A percentile compares a stretch with the other conserved stretches of the same genome.
Conservation (phyloP, 2,888 invertebrate species). For the Thera britannica region DNA sequence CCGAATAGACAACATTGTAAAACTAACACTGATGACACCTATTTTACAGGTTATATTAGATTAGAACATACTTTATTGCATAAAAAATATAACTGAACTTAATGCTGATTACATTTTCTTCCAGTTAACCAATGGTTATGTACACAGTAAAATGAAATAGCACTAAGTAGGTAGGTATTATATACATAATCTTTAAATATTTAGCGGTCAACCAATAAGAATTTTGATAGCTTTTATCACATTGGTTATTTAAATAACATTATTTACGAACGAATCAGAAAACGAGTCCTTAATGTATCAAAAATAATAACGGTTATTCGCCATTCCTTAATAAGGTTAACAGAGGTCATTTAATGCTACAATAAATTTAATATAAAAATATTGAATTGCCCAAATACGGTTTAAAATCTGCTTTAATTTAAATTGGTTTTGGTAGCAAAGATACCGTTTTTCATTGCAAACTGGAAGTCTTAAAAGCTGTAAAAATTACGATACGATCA, state of each 20-base stretch:
- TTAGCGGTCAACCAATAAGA: background rate
- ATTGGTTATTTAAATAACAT: constrained; percentile 18
- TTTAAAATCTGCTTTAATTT: constrained; percentile 46
- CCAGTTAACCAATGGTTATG: too few species aligned
- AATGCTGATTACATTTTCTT: too few species aligned
- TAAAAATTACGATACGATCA: constrained; percentile 52
- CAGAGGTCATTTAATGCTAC: constrained; percentile 50
- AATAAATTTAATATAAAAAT: constrained; percentile 44
- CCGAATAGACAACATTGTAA: too few species aligned
- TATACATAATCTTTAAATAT: background rate
- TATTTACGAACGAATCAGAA: constrained; percentile 28
- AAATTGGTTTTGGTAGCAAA: constrained; percentile 35
- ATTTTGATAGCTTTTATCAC: background rate
- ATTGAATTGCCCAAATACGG: constrained; percentile 41
- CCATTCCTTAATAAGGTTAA: constrained; percentile 52
- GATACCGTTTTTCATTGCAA: constrained; percentile 41
- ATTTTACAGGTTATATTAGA: too few species aligned
- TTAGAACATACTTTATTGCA: too few species aligned
- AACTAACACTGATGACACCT: too few species aligned
- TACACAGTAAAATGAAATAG: too few species aligned
- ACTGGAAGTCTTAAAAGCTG: constrained; percentile 38
- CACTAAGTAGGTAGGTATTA: background rate
- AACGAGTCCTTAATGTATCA: constrained; percentile 24
- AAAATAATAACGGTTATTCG: constrained; percentile 40
- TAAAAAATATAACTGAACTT: too few species aligned